Percentiles rank a stretch among this genome's conserved stretches.
phyloP scores from a whole-genome alignment of 2,113 vertebrate genomes.

The Orcinus orca region DNA sequence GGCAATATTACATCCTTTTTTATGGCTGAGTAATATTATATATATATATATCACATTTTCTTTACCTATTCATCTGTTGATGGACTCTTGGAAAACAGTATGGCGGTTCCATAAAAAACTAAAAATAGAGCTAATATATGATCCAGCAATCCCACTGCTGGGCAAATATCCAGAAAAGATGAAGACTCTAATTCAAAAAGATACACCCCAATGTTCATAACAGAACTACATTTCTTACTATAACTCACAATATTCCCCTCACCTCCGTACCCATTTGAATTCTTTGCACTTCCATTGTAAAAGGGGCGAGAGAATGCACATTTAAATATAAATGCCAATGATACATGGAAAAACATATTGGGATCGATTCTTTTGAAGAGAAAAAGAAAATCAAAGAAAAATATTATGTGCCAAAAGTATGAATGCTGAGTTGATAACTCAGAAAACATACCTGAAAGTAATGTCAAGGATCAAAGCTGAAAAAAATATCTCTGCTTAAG shows the following conservation, averaged over 20 bases:
- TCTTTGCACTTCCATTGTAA: neutral
- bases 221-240: neutral
- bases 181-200: neutral
- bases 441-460: neutral
- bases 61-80: neutral
- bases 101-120: neutral
- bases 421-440: neutral
- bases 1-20: neutral
- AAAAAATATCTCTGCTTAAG: neutral
- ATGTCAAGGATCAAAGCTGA: neutral
- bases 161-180: neutral
- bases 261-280: neutral
- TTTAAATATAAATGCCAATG: neutral
- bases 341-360: neutral
- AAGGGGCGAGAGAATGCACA: neutral
- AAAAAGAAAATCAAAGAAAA: conserved; percentile 15
- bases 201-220: neutral
- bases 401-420: neutral
- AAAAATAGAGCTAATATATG: neutral
- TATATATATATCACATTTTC: neutral
- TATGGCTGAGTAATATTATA: neutral
- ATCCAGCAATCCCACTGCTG: neutral
- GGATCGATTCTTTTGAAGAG: neutral
- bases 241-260: neutral
- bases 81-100: neutral